phyloP scores from a whole-genome alignment of 2,797 vertebrate genomes.

The Chiroxiphia lanceolata region DNA sequence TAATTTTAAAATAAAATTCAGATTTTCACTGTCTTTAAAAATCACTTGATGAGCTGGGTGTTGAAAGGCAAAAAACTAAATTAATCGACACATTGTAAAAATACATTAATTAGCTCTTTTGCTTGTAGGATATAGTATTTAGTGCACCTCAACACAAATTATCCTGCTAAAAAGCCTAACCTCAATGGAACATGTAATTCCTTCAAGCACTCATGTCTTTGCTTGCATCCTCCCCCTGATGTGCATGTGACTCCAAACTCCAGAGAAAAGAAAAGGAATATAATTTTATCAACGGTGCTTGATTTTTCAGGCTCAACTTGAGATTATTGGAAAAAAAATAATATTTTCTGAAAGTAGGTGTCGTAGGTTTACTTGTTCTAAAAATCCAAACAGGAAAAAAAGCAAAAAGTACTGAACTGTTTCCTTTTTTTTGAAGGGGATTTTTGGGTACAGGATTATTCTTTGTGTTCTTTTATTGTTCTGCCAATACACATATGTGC shows the following conservation, averaged over 20 bases:
- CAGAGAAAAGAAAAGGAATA: background rate
- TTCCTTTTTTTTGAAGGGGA: too few species aligned
- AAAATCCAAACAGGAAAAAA: too few species aligned
- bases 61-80: background rate
- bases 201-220: background rate
- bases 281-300: background rate
- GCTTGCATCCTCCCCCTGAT: rapidly evolving
- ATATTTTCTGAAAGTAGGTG: background rate
- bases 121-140: background rate
- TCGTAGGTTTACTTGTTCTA: too few species aligned
- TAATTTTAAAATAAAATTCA: background rate
- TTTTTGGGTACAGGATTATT: too few species aligned
- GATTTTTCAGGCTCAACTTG: background rate
- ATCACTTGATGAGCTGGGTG: background rate
- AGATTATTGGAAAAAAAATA: too few species aligned
- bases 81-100: background rate
- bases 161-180: background rate
- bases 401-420: too few species aligned
- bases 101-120: background rate
- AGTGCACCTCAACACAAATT: background rate
- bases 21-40: background rate
- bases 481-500: too few species aligned
- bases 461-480: too few species aligned
- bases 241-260: background rate
- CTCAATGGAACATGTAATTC: rapidly evolving